Evolutionary conservation across 1,140 invertebrate genomes (phyloP).

Genomic region (Formica exsecta): DNA sequence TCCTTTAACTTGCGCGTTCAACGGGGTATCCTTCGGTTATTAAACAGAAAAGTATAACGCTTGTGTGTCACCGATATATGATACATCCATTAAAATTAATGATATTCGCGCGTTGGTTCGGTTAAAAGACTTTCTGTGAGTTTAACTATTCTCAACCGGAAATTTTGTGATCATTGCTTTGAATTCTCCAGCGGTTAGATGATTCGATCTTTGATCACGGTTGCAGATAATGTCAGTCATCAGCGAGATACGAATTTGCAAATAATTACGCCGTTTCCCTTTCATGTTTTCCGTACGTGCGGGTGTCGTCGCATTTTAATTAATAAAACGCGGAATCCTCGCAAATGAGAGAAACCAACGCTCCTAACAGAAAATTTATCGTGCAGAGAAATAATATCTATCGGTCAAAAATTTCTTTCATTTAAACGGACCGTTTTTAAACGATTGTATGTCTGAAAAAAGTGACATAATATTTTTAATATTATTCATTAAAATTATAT

Average conservation of each 20-base stretch:
- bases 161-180: constrained; percentile 2
- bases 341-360: background rate
- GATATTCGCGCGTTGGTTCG: background rate
- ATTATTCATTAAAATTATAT: background rate
- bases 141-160: background rate
- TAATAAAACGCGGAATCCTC: background rate
- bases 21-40: background rate
- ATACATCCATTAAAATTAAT: constrained; percentile 31
- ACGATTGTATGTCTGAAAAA: background rate
- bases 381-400: background rate
- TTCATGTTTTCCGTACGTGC: background rate
- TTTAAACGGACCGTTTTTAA: background rate
- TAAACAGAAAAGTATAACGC: background rate
- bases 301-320: background rate
- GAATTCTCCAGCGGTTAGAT: background rate
- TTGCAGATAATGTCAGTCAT: background rate
- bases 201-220: background rate
- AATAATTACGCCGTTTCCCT: constrained; percentile 9
- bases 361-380: background rate
- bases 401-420: background rate
- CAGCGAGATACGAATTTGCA: background rate
- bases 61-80: background rate
- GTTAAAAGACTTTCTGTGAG: background rate
- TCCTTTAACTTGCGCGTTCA: background rate
- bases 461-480: background rate